These are phyloP conservation scores for Pyralis farinalis DNA, from an alignment of 2,888 invertebrate species.

Conservation along the genomic window DNA sequence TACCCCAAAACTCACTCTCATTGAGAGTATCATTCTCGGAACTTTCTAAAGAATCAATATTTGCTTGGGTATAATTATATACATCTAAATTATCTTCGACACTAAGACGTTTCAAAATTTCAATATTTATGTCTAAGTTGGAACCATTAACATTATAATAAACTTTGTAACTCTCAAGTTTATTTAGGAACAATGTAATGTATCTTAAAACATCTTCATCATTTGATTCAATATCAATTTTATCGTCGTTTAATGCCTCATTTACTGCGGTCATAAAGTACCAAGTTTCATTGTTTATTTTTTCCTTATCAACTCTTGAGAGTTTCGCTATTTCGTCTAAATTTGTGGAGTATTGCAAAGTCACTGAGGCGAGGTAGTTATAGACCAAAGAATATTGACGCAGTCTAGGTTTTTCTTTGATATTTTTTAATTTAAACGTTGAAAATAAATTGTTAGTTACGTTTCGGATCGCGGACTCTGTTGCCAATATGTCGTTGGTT, in stretches of 20 bases:
- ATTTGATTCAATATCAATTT: constrained; percentile 19
- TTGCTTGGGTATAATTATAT: constrained; percentile 10
- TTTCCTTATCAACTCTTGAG: constrained; percentile 32
- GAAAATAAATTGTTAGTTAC: constrained; percentile 43
- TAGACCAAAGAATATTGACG: constrained; percentile 41
- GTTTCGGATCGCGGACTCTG: constrained; percentile 34
- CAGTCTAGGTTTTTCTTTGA: constrained; percentile 28
- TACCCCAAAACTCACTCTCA: constrained; percentile 42
- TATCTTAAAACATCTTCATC: constrained; percentile 27
- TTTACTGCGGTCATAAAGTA: constrained; percentile 41
- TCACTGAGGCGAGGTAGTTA: constrained; percentile 42
- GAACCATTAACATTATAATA: not conserved
- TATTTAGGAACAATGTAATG: constrained; percentile 32
- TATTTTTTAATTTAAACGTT: constrained; percentile 30
- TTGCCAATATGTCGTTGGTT: constrained; percentile 28
- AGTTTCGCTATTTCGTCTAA: constrained; percentile 38
- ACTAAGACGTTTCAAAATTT: constrained; percentile 25
- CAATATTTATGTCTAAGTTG: constrained; percentile 23
- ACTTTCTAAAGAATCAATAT: constrained; percentile 3
- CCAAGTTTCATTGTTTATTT: constrained; percentile 29
- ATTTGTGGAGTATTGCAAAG: constrained; percentile 37
- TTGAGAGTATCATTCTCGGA: constrained; percentile 18
- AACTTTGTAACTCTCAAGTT: constrained; percentile 34
- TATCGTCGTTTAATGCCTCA: constrained; percentile 41
- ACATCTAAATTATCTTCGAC: constrained; percentile 1